Evolutionary conservation across 2,888 invertebrate species (phyloP).

Genomic region (Rhorus exstirpatorius): DNA sequence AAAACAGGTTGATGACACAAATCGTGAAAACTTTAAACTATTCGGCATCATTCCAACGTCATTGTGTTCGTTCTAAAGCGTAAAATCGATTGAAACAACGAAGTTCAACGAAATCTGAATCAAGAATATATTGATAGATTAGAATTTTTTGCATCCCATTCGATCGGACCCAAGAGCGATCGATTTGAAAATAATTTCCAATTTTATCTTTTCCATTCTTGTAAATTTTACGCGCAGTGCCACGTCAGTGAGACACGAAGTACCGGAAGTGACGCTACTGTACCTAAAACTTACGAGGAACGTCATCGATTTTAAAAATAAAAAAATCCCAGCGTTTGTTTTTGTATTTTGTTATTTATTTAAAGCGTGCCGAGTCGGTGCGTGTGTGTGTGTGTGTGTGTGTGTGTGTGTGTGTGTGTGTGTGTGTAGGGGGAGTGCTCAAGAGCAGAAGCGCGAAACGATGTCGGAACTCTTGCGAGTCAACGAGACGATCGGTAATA

Average conservation of each 20-base stretch:
- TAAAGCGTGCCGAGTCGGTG: too few species aligned
- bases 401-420: too few species aligned
- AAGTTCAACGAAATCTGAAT: constrained; percentile 3
- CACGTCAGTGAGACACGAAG: not conserved
- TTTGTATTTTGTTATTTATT: not conserved
- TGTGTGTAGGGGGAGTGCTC: too few species aligned
- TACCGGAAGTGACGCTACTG: too few species aligned
- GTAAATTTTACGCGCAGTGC: not conserved
- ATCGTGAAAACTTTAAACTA: not conserved
- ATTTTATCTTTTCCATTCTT: not conserved
- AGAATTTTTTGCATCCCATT: too few species aligned
- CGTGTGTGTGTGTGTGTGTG: too few species aligned
- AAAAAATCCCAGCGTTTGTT: not conserved
- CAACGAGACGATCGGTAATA: constrained; percentile 26
- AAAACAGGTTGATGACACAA: not conserved
- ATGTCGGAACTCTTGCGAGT: constrained; percentile 33
- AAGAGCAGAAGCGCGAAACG: constrained; percentile 31
- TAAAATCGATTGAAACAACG: not conserved
- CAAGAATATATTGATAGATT: not conserved
- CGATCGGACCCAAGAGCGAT: not conserved
- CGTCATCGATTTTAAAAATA: not conserved
- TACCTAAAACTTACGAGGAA: too few species aligned
- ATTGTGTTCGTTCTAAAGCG: not conserved
- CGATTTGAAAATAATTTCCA: not conserved
- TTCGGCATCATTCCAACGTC: not conserved